Evolutionary conservation across 2,113 vertebrate species (phyloP).

Genomic region (Hypomesus transpacificus): DNA sequence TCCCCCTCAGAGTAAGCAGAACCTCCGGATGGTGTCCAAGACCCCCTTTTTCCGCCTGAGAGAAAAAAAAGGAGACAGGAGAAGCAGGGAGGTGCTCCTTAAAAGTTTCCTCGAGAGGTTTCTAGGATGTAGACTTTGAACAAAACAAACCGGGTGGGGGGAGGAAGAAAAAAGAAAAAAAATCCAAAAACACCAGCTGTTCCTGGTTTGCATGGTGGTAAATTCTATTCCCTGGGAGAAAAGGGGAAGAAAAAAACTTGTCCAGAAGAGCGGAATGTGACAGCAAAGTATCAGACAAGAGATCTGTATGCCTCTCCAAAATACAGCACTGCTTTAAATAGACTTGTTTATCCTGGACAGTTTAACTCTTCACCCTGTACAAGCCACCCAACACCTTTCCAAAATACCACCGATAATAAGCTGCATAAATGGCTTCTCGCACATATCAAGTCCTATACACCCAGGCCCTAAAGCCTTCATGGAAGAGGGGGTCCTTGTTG

Average conservation of each 20-base stretch:
- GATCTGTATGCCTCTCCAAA: neutral
- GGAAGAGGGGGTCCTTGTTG: too few relatives aligned
- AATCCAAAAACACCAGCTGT: slow-evolving; percentile 27
- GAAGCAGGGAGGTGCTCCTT: slow-evolving; percentile 7
- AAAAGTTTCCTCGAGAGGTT: slow-evolving; percentile 29
- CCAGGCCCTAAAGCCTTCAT: too few relatives aligned
- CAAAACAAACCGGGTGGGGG: slow-evolving; percentile 12
- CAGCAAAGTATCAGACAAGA: neutral
- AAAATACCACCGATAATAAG: too few relatives aligned
- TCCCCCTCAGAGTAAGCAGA: slow-evolving; percentile 24
- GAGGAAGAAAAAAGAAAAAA: neutral
- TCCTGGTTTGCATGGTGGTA: slow-evolving; percentile 16
- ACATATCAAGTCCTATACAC: too few relatives aligned
- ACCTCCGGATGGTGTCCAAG: slow-evolving; percentile 12
- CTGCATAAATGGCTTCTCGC: too few relatives aligned
- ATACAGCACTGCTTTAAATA: too few relatives aligned
- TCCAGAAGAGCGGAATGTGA: neutral
- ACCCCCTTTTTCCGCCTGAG: neutral
- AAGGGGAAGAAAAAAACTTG: neutral
- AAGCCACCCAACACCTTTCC: too few relatives aligned
- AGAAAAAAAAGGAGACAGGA: neutral
- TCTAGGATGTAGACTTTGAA: slow-evolving; percentile 22
- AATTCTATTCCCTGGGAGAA: slow-evolving; percentile 10
- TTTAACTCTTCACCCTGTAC: too few relatives aligned
- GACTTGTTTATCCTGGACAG: too few relatives aligned